phyloP scores from a whole-genome alignment of 2,888 invertebrate species.

The Nipponacmea schrenckii region DNA sequence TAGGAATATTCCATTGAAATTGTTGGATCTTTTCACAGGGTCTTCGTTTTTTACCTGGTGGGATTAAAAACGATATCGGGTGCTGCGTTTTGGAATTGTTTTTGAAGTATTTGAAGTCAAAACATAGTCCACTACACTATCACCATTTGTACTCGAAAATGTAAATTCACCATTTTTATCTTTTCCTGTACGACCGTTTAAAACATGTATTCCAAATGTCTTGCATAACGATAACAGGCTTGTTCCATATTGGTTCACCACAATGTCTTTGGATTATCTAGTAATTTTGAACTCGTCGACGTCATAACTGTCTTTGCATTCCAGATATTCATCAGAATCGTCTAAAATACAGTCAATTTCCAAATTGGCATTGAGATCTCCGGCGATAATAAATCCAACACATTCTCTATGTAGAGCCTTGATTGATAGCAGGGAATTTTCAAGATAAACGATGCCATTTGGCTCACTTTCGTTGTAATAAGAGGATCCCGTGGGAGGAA shows the following conservation, averaged over 20 bases:
- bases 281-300: background rate
- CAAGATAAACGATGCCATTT: background rate
- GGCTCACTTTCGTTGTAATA: background rate
- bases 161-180: background rate
- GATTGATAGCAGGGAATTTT: background rate
- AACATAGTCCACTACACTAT: background rate
- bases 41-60: no score
- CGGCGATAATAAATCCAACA: background rate
- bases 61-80: no score
- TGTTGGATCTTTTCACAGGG: no score
- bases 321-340: background rate
- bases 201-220: background rate
- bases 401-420: background rate
- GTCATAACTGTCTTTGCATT: background rate
- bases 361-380: constrained; percentile 1
- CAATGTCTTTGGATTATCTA: background rate
- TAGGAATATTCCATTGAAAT: no score
- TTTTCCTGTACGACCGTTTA: background rate
- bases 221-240: background rate
- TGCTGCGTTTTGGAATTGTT: no score
- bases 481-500: background rate
- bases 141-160: background rate
- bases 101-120: background rate
- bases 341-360: background rate
- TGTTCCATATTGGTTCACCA: background rate